Evolutionary conservation across 2,113 vertebrate species (phyloP).

Genomic region (Chamaetylas fuelleborni): DNA sequence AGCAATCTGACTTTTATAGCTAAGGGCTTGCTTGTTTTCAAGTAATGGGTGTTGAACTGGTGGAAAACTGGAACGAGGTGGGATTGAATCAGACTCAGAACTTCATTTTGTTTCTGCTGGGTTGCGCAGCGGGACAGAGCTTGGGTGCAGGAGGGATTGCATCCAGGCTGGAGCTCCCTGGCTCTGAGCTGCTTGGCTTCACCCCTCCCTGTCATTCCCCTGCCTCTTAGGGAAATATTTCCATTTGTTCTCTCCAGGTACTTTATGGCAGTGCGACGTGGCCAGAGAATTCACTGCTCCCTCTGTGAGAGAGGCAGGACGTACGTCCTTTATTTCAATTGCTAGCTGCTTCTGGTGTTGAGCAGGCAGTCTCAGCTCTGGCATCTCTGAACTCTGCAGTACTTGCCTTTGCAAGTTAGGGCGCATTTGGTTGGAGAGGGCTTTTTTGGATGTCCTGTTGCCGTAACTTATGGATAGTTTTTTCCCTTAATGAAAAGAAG

Average conservation of each 20-base stretch:
- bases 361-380: background rate
- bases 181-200: background rate
- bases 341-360: background rate
- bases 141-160: background rate
- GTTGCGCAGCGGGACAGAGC: accelerated
- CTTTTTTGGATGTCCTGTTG: background rate
- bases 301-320: background rate
- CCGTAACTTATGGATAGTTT: background rate
- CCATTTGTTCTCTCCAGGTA: conserved; percentile 57
- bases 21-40: background rate
- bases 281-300: background rate
- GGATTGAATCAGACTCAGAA: background rate
- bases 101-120: background rate
- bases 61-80: background rate
- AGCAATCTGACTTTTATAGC: background rate
- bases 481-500: background rate
- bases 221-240: conserved; percentile 12
- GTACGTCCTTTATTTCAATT: background rate
- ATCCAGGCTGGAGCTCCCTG: background rate
- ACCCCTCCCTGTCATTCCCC: conserved; percentile 2
- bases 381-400: background rate
- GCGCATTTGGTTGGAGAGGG: background rate
- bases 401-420: background rate
- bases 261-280: conserved; percentile 3
- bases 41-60: background rate